Conservation (phyloP, 2,113 vertebrate species). For the Elephas maximus region DNA sequence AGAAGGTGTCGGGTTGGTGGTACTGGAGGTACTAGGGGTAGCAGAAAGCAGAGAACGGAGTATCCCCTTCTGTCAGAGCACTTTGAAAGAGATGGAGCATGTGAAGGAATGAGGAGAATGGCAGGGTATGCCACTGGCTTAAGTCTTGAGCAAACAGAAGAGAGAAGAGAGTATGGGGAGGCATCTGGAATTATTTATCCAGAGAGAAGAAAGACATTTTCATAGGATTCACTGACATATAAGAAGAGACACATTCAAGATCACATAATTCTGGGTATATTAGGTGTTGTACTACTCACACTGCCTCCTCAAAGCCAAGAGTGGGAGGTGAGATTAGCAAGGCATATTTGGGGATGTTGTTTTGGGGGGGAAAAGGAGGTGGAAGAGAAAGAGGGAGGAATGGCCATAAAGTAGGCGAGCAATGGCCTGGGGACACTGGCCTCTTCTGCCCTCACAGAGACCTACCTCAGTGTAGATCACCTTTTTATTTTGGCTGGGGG, state of each 20-base stretch:
- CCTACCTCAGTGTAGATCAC: conserved; percentile 74
- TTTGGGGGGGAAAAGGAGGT: not conserved
- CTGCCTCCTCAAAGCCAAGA: not conserved
- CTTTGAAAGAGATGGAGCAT: not conserved
- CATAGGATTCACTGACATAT: not conserved
- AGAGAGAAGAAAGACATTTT: not conserved
- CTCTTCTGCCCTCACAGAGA: not conserved
- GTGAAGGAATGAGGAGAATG: not conserved
- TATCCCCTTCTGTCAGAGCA: not conserved
- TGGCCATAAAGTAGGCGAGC: not conserved
- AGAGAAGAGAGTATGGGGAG: not conserved
- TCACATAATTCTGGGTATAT: not conserved
- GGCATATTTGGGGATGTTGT: not conserved
- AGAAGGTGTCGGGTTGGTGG: not conserved
- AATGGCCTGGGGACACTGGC: not conserved
- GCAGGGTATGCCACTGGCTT: not conserved
- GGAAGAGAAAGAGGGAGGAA: not conserved
- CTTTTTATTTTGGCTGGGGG: conserved; percentile 72
- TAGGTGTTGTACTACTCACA: not conserved
- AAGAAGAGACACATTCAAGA: not conserved
- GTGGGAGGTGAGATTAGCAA: not conserved
- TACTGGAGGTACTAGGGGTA: not conserved
- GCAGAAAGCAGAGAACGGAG: not conserved
- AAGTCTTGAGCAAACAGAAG: conserved; percentile 2
- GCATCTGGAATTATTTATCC: conserved; percentile 40